Conservation (phyloP, 2,888 invertebrate species). For the Drosophila ustulata region DNA sequence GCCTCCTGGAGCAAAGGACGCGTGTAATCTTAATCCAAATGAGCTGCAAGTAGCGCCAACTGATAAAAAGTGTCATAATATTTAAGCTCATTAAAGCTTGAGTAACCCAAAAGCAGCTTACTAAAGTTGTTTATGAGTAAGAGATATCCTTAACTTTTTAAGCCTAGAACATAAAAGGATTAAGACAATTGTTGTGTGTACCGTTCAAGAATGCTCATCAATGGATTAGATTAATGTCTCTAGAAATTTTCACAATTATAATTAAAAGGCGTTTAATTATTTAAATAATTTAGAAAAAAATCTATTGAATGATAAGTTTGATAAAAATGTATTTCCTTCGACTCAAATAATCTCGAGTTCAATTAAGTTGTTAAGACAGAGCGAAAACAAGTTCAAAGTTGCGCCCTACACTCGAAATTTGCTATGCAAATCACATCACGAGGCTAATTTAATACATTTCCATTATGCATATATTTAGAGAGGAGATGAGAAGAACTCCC, state of each 20-base stretch:
- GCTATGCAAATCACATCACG: slow-evolving; percentile 47
- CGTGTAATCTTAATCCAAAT: slow-evolving; percentile 2
- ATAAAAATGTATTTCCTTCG: no score
- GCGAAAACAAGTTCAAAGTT: slow-evolving; percentile 5
- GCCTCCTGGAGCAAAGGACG: not conserved
- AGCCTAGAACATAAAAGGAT: not conserved
- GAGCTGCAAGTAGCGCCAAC: not conserved
- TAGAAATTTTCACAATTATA: no score
- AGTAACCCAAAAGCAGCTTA: not conserved
- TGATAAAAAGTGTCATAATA: not conserved
- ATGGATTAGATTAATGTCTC: no score
- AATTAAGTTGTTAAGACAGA: not conserved
- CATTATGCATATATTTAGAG: slow-evolving; percentile 35
- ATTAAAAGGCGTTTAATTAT: no score
- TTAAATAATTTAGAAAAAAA: no score
- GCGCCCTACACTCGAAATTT: slow-evolving; percentile 7
- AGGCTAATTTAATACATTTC: slow-evolving; percentile 52
- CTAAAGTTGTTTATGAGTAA: not conserved
- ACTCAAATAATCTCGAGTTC: not conserved
- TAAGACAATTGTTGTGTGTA: no score
- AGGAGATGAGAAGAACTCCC: slow-evolving; percentile 2
- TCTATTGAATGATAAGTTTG: no score
- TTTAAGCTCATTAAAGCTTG: not conserved
- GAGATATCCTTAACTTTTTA: not conserved
- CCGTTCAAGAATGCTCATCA: no score